Evolutionary conservation across 2,888 invertebrate genomes (phyloP), one percentile per base, ranked within the genome.

Genomic region (Apamea crenata): DNA sequence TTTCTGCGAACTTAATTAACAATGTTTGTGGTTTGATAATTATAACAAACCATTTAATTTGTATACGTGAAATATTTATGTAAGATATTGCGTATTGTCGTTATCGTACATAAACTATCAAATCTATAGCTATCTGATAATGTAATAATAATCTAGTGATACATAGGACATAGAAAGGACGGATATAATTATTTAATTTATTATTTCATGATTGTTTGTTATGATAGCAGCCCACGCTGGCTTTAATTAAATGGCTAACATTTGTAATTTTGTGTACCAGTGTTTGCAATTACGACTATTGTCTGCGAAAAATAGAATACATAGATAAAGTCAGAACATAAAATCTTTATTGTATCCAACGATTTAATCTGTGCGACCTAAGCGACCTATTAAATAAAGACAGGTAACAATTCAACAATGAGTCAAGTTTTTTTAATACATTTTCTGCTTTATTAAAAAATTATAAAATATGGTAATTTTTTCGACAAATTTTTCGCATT

Each of bases 101-200:
- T 12, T 59, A 84, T 84, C 72, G 7, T 63, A 4, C n/a, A 73
- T 21, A 40, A n/a, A 18, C 18, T 59, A 78, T 83, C 63, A n/a
- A 72, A 69, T 78, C 32, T 59, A 2, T 44, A 29, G 1, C 44
- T 84, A 82, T 82, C 84, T 29, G 73, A 65, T 59, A 69, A 59
- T 72, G 10, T n/a, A 25, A 59, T 44, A 77, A 36, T 70, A 65
- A 71, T 71, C 10, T 56, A 40, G 16, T 56, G 1, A 63, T 56
- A 47, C n/a, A 21, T 80, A 80, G 65, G 73, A 80, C 73, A 47
- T 50, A 29, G 21, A 85, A 70, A 84, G 82, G 80, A 73, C 65
- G 4, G 29, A 69, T 44, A 29, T 25, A 40, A 78, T 53, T 66
- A 53, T 53, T 83, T 21, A 53, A 61, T 77, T 77, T 59, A 70